Percentiles rank a stretch among this genome's conserved stretches.
These are phyloP conservation scores for Lophotriccus pileatus DNA, from an alignment of 2,797 vertebrate genomes.

Conservation along the genomic window DNA sequence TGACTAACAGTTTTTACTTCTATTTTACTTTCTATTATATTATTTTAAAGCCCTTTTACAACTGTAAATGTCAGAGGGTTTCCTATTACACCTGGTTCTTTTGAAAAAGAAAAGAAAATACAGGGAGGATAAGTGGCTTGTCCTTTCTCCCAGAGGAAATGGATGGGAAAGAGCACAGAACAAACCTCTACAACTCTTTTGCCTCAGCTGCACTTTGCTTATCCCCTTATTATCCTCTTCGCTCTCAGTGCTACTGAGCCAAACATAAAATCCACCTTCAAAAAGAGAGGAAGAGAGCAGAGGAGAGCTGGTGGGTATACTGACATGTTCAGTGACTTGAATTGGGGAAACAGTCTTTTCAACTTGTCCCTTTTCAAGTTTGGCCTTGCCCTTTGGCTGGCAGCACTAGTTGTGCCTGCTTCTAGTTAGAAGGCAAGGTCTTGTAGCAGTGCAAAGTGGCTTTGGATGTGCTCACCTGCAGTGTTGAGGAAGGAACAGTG, in stretches of 20 bases:
- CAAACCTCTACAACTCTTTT: not conserved
- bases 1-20: not conserved
- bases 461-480: not conserved
- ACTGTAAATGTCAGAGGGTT: not conserved
- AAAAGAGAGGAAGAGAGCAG: not conserved
- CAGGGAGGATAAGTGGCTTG: not conserved
- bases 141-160: not conserved
- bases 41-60: not conserved
- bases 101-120: not conserved
- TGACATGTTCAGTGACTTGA: not conserved
- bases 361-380: not conserved
- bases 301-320: not conserved
- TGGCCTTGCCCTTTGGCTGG: not conserved
- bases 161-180: not conserved
- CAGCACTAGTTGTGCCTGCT: not conserved
- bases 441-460: not conserved
- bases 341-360: not conserved
- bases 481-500: not conserved
- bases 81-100: not conserved
- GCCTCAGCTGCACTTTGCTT: not conserved
- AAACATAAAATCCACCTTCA: not conserved
- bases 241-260: not conserved
- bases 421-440: not conserved
- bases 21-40: not conserved
- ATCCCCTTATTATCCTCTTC: not conserved